phyloP scores from a whole-genome alignment of 2,113 vertebrate genomes.

The Scophthalmus maximus region DNA sequence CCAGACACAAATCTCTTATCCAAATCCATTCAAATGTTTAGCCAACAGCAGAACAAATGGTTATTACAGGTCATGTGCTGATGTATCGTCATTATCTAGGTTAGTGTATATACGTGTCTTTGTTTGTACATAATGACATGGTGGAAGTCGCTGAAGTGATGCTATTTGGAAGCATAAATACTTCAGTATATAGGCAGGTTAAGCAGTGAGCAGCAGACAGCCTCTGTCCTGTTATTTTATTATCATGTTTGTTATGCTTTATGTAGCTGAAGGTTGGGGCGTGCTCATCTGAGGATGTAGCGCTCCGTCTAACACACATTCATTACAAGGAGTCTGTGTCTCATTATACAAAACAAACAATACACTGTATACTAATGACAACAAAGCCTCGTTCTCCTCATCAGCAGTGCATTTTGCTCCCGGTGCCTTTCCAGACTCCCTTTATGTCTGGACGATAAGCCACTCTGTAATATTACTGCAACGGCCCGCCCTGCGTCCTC shows the following conservation, averaged over 20 bases:
- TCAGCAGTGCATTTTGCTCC: neutral
- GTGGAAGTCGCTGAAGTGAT: slow-evolving; percentile 18
- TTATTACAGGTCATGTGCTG: slow-evolving; percentile 14
- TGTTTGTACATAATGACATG: neutral
- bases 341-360: slow-evolving; percentile 34
- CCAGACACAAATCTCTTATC: slow-evolving; percentile 7
- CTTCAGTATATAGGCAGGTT: slow-evolving; percentile 35
- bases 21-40: slow-evolving; percentile 22
- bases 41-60: slow-evolving; percentile 8
- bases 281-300: slow-evolving; percentile 18
- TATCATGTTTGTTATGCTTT: slow-evolving; percentile 59
- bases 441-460: slow-evolving; percentile 18
- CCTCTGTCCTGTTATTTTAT: slow-evolving; percentile 61
- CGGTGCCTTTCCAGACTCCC: neutral
- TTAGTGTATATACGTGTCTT: neutral
- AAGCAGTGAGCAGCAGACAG: slow-evolving; percentile 33
- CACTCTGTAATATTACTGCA: slow-evolving; percentile 28
- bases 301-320: slow-evolving; percentile 16
- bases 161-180: slow-evolving; percentile 54
- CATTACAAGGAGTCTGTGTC: slow-evolving; percentile 22
- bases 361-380: neutral
- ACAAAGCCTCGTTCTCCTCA: slow-evolving; percentile 6
- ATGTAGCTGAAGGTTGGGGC: slow-evolving; percentile 23
- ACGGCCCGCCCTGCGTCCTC: slow-evolving; percentile 1
- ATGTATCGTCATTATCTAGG: neutral